Evolutionary conservation across 2,113 vertebrate species (phyloP).

Genomic region (Herpailurus yagouaroundi): DNA sequence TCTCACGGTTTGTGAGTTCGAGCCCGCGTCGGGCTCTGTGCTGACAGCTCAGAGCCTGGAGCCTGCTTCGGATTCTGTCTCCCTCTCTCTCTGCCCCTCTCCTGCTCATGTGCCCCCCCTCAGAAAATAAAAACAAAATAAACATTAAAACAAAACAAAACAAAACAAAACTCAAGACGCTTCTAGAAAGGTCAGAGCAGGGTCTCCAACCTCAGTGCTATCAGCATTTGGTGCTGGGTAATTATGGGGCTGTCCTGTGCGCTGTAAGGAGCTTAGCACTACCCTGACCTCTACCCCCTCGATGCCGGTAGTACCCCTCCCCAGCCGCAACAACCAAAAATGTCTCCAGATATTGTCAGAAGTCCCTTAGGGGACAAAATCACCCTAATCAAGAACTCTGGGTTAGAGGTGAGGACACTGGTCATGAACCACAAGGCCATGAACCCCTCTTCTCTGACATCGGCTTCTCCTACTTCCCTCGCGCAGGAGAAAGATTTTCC

Average conservation of each 20-base stretch:
- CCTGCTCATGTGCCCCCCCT: no score
- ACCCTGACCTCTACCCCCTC: not conserved
- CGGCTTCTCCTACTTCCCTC: not conserved
- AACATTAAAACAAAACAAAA: no score
- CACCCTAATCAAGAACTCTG: fast-evolving
- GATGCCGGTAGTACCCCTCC: not conserved
- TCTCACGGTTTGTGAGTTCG: no score
- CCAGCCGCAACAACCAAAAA: not conserved
- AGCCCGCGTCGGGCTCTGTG: no score
- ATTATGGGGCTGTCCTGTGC: not conserved
- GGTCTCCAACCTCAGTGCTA: not conserved
- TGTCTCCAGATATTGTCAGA: not conserved
- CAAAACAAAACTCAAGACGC: not conserved
- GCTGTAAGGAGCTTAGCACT: fast-evolving
- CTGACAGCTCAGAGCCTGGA: no score
- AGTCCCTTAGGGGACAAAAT: fast-evolving
- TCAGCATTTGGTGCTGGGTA: not conserved
- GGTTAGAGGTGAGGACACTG: not conserved
- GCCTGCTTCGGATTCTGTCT: no score
- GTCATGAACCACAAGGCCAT: not conserved
- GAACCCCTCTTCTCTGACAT: not conserved
- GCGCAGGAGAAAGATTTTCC: not conserved
- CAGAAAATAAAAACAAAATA: no score
- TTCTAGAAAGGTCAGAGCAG: not conserved
- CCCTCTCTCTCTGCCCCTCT: no score